Base-by-base conservation (phyloP, 2,888 invertebrate genomes). In the Agrilus mali region DNA sequence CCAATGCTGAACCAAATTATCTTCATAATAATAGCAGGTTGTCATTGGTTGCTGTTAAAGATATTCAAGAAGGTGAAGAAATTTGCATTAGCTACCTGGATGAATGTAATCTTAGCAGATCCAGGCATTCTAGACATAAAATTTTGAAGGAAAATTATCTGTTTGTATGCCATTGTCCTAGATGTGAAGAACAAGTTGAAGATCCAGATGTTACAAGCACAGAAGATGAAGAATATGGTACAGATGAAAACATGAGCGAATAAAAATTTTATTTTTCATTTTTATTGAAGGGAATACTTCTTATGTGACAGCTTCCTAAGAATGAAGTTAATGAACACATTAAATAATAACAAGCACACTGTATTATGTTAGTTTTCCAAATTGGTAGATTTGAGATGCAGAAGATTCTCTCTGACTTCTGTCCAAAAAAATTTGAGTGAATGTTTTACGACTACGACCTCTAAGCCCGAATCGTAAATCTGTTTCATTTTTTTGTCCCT, bases 71-170 rank as follows among this genome's bases (percentile, higher is more conserved):
- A 0, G 90, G 83, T 1, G 88, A 94, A 47, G 95, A 95, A 67
- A 87, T 96, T 48, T 83, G 77, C 51, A 92, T 92, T 54, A 86
- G 87, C 50, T 96, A 96, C 64, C 70, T 96, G 50, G 89, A 88
- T 55, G 88, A 90, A 50, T 94, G 93, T 59, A 74, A 78, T 39
- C 63, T 86, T 47, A 75, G 77, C 47, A 70, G 90, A 47, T 90
- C 90, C 33, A 74, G 93, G 52, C 86, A 94, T 70, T 85, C 88
- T 1, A 73, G 95, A 50, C 87, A 87, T 58, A 90, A 90, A 69
- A 75, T 80, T 43, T 60, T 81, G 41, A 82, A 80, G 33, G 81
- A 83, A 47, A 82, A 86, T 64, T 92, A 90, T 60, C 67, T 90
- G 27, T 92, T 92, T 57, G 64, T 76, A 7, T 95, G 95, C 58